Percentiles rank a stretch among this genome's conserved stretches.
Conservation (phyloP, 2,113 vertebrate species). For the Sinocyclocheilus anshuiensis region DNA sequence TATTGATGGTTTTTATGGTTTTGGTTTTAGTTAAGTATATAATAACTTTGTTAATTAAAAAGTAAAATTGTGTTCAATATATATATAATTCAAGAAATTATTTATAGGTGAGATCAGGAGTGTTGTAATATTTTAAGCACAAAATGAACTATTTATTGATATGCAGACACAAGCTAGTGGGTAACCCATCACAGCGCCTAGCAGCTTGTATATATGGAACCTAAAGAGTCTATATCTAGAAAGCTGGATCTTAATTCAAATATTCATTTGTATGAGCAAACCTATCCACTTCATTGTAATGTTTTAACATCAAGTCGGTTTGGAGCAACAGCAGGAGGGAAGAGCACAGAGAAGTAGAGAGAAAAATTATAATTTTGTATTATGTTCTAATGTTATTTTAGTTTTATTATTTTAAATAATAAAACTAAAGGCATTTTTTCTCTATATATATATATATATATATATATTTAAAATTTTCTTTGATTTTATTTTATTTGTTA, state of each 20-base stretch:
- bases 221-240: neutral
- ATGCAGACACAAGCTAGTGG: neutral
- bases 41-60: neutral
- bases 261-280: neutral
- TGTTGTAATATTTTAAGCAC: neutral
- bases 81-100: neutral
- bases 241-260: neutral
- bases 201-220: neutral
- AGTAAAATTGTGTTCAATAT: neutral
- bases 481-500: neutral
- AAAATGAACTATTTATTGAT: neutral
- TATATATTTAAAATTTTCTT: too few relatives aligned
- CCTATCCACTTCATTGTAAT: neutral
- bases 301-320: neutral
- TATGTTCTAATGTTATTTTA: neutral
- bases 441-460: too few relatives aligned
- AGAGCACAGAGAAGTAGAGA: neutral
- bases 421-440: too few relatives aligned
- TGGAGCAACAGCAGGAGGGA: neutral
- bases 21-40: neutral
- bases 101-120: neutral
- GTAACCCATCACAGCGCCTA: neutral
- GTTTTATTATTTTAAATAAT: neutral
- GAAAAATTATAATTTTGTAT: too few relatives aligned
- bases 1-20: too few relatives aligned